A percentile compares a stretch with the other conserved stretches of the same genome.
These are phyloP conservation scores for Globicephala melas DNA, from an alignment of 2,113 vertebrate species.

Conservation along the genomic window DNA sequence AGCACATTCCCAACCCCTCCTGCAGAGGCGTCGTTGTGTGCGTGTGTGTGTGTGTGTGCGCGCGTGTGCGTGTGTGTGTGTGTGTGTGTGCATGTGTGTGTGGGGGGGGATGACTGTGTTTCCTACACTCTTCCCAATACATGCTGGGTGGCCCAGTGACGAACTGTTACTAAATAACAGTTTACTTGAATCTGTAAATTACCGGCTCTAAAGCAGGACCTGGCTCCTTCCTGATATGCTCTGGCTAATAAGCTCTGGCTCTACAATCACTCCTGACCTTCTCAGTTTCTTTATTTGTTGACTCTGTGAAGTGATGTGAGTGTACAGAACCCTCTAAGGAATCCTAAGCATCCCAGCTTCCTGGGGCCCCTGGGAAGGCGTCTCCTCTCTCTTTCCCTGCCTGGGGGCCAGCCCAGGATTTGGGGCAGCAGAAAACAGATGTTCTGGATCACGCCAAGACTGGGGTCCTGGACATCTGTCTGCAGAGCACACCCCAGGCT, in stretches of 20 bases:
- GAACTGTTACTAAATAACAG: conserved; percentile 33
- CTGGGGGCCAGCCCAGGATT: neutral
- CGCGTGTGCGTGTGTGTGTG: neutral
- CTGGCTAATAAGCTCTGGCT: conserved; percentile 63
- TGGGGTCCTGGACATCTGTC: neutral
- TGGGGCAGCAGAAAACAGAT: too few relatives aligned
- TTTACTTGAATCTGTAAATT: conserved; percentile 60
- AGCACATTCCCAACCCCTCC: neutral
- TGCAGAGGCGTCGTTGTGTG: neutral
- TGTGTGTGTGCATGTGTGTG: fast-evolving
- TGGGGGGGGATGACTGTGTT: neutral
- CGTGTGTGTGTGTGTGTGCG: too few relatives aligned
- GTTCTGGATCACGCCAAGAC: fast-evolving
- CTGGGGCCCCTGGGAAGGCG: neutral
- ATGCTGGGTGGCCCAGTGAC: conserved; percentile 44
- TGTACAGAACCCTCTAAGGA: conserved; percentile 37
- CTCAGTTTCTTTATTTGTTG: conserved; percentile 81
- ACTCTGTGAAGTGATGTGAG: conserved; percentile 58
- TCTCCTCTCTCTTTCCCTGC: neutral
- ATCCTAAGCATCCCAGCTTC: conserved; percentile 53
- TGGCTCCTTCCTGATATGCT: conserved; percentile 66
- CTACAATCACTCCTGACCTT: neutral
- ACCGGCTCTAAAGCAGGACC: conserved; percentile 63
- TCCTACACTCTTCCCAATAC: neutral
- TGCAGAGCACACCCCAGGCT: neutral